Percentiles rank a stretch among this genome's conserved stretches.
Evolutionary conservation across 2,888 invertebrate species (phyloP).

Genomic region (Lasiommata megera): DNA sequence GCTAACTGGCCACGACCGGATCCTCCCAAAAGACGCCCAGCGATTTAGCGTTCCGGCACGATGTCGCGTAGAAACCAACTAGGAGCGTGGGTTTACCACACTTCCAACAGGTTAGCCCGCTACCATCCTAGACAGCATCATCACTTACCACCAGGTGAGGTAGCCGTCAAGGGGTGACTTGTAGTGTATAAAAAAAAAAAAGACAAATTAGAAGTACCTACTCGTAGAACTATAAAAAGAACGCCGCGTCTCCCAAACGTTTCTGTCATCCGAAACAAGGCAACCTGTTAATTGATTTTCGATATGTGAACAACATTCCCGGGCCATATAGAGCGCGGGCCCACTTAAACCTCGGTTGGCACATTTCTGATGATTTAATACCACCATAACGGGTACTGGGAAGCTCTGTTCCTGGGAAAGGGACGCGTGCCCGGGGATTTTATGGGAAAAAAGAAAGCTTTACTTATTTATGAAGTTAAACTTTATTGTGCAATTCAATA

Average conservation of each 20-base stretch:
- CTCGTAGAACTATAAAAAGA: background rate
- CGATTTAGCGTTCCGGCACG: no score
- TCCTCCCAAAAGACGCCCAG: no score
- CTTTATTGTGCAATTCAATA: no score
- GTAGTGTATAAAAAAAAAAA: no score
- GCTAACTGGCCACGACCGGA: no score
- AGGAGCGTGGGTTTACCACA: no score
- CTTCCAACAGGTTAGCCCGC: no score
- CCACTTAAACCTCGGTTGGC: slow-evolving; percentile 17
- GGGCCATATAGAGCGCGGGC: slow-evolving; percentile 25
- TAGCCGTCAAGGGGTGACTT: no score
- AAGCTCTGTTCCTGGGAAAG: slow-evolving; percentile 7
- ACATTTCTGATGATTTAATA: slow-evolving; percentile 29
- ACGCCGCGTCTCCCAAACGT: background rate
- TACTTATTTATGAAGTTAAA: no score
- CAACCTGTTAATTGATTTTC: slow-evolving; percentile 35
- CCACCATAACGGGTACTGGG: slow-evolving; percentile 17
- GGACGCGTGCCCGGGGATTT: background rate
- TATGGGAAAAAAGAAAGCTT: background rate
- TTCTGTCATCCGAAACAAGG: slow-evolving; percentile 7
- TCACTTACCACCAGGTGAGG: no score
- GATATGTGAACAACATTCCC: slow-evolving; percentile 33
- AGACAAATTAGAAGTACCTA: background rate
- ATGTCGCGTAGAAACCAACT: no score
- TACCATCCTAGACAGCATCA: no score